Evolutionary conservation across 2,888 invertebrate genomes (phyloP), one percentile per base, ranked within the genome.

Genomic region (Ennomos fuscantarius): DNA sequence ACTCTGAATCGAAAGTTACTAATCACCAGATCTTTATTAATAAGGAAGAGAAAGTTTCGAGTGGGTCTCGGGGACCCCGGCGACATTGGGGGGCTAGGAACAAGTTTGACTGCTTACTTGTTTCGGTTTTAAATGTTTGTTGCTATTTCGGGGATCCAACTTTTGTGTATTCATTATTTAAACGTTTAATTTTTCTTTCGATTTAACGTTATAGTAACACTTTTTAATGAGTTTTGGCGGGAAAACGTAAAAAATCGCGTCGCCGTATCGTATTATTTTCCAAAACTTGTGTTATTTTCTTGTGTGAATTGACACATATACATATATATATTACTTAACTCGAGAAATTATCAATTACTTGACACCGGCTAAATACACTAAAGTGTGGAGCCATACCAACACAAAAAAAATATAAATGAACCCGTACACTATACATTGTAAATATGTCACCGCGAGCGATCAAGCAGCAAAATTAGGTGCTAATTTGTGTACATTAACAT

Each of bases 1-100:
- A 83, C 76, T 83, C 73, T 70, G 77, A 87, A 87, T 88, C 87
- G 58, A 82, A 84, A 89, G 87, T 89, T 87, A 85, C 86, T 89
- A 88, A 89, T 90, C 87, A 88, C 87, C 77, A 73, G 68, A 63
- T 81, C 80, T 79, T 82, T 87, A 87, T 87, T 87, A 88, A 87
- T 87, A 85, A 85, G 84, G 47, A 60, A 53, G 62, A 55, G 60
- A 50, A 65, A 65, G 65, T 65, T 65, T 62, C 40, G 62, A 65
- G 60, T 57, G 55, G 64, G 55, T 52, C 60, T 47, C 45, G 54
- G 53, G 48, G 60, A 57, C 49, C 56, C 55, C 43, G 32, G 52
- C 15, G 35, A 40, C 41, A 8, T 31, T 13, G 45, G 36, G 36
- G 51, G 58, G 41, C 43, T 53, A 32, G 13, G 37, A 49, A 59